Conservation (phyloP, 64 coral and sea anemone species). For the Actinia tenebrosa region DNA sequence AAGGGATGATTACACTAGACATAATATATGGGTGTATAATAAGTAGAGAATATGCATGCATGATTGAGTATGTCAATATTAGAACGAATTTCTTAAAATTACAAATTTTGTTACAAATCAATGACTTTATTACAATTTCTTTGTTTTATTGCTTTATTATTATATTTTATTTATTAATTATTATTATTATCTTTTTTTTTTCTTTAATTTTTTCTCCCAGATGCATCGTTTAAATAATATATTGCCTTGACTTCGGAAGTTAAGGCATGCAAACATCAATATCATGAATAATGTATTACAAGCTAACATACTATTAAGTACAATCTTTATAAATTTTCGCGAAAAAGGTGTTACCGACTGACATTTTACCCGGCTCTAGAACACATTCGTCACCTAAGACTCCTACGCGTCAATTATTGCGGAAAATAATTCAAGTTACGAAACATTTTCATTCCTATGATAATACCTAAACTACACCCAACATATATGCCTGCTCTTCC, state of each 20-base stretch:
- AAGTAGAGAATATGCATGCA: background rate
- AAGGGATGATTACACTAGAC: no score
- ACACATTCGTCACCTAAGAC: background rate
- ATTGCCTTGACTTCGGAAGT: background rate
- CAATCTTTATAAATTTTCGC: background rate
- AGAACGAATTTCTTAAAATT: no score
- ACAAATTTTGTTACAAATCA: no score
- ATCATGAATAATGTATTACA: background rate
- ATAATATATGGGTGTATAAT: no score
- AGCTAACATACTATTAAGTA: background rate
- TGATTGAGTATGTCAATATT: background rate
- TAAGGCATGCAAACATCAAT: background rate
- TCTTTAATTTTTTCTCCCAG: background rate
- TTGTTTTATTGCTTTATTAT: background rate
- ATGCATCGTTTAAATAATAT: background rate
- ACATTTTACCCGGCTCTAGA: background rate
- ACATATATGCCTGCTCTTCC: background rate
- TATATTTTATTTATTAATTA: background rate
- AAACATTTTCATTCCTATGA: background rate
- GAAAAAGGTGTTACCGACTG: background rate
- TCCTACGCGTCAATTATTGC: background rate
- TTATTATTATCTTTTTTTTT: background rate
- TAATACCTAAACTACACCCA: background rate
- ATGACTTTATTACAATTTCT: background rate
- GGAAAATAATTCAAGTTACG: background rate